Conservation (phyloP, 1,140 invertebrate genomes). For the Dendrolimus kikuchii region DNA sequence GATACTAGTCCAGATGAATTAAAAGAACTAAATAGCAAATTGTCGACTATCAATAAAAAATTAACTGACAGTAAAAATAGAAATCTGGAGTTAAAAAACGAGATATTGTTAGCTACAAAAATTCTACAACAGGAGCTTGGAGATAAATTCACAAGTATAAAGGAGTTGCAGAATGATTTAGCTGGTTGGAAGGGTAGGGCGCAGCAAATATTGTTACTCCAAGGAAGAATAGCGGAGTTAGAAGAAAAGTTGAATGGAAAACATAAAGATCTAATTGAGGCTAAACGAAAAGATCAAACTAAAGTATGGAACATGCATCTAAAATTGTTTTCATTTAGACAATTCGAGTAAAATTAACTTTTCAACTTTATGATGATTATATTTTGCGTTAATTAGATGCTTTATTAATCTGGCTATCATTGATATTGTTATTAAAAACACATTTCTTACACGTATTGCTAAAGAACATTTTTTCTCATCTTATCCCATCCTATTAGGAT, state of each 20-base stretch:
- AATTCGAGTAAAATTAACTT: too few relatives aligned
- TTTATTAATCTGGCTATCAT: too few relatives aligned
- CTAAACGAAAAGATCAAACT: conserved; percentile 45
- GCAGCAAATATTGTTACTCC: conserved; percentile 78
- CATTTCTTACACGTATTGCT: too few relatives aligned
- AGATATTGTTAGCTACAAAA: conserved; percentile 76
- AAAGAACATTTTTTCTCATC: too few relatives aligned
- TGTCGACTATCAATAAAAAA: conserved; percentile 74
- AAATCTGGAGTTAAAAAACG: conserved; percentile 76
- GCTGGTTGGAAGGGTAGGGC: conserved; percentile 80
- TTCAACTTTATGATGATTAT: too few relatives aligned
- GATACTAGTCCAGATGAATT: conserved; percentile 57
- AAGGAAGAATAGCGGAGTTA: conserved; percentile 76
- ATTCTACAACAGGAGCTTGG: conserved; percentile 79
- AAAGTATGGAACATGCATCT: conserved; percentile 26
- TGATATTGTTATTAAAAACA: too few relatives aligned
- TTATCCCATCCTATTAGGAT: too few relatives aligned
- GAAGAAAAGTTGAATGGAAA: conserved; percentile 73
- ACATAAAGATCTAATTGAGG: conserved; percentile 41
- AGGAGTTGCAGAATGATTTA: conserved; percentile 61
- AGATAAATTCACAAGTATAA: conserved; percentile 72
- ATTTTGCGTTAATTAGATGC: too few relatives aligned
- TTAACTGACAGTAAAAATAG: conserved; percentile 78
- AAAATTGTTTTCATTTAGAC: too few relatives aligned
- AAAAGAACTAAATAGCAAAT: conserved; percentile 76